A percentile compares a stretch with the other conserved stretches of the same genome.
Evolutionary conservation across 2,888 invertebrate genomes (phyloP).

Genomic region (Prosapia bicincta): DNA sequence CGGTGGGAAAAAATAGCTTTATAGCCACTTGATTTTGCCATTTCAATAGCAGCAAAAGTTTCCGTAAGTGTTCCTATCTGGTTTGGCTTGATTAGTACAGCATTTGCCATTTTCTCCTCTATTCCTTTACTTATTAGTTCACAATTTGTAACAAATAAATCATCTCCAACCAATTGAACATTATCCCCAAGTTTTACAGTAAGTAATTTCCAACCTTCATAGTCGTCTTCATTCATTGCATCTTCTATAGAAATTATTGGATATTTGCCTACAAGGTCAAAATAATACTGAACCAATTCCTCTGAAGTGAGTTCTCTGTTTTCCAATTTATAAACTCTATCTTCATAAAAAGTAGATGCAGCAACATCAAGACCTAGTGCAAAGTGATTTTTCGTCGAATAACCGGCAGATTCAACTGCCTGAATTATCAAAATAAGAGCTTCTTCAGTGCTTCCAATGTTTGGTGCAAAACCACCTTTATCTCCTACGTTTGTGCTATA

Average conservation of each 20-base stretch:
- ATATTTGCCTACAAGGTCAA: constrained; percentile 86
- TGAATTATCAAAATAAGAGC: constrained; percentile 80
- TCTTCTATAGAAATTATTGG: constrained; percentile 98
- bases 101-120: constrained; percentile 97
- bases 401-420: constrained; percentile 93
- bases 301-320: constrained; percentile 93
- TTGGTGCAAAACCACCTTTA: constrained; percentile 99
- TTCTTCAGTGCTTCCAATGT: constrained; percentile 95
- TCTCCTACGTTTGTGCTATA: constrained; percentile 90
- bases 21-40: constrained; percentile 89
- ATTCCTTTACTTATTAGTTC: constrained; percentile 90
- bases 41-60: constrained; percentile 87
- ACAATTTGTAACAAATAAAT: constrained; percentile 88
- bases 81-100: constrained; percentile 94
- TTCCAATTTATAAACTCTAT: constrained; percentile 84
- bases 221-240: constrained; percentile 99
- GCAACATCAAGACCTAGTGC: constrained; percentile 97
- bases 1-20: constrained; percentile 99
- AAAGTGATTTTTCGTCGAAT: constrained; percentile 94
- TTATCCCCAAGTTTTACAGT: constrained; percentile 55
- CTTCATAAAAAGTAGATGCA: constrained; percentile 93
- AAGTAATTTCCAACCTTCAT: constrained; percentile 88
- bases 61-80: constrained; percentile 98
- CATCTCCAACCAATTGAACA: constrained; percentile 75
- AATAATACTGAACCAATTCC: constrained; percentile 80